A percentile compares a stretch with the other conserved stretches of the same genome.
Conservation (phyloP, 1,140 invertebrate species). For the Nasonia vitripennis region DNA sequence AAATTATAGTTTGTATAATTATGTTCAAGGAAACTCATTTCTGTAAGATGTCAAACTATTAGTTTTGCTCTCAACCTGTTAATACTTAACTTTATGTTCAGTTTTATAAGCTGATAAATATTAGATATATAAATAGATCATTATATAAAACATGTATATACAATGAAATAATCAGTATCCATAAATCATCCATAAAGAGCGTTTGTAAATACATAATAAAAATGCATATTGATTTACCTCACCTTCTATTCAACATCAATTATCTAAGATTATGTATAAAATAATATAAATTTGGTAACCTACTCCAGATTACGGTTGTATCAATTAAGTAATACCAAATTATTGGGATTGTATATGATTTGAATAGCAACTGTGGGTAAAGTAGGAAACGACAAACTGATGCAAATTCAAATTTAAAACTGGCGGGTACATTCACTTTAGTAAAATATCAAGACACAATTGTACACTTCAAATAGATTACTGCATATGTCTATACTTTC, state of each 20-base stretch:
- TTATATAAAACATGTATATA: slow-evolving; percentile 11
- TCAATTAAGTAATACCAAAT: not conserved
- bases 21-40: not conserved
- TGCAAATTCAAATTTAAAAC: not conserved
- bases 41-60: not conserved
- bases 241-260: not conserved
- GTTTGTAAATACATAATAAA: slow-evolving; percentile 36
- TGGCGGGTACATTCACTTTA: too few species aligned
- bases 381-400: not conserved
- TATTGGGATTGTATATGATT: not conserved
- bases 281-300: not conserved
- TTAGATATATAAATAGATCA: not conserved
- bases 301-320: not conserved
- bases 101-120: slow-evolving; percentile 6
- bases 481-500: too few species aligned
- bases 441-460: too few species aligned
- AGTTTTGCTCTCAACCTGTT: slow-evolving; percentile 16
- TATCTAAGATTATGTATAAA: not conserved
- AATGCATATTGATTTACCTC: slow-evolving; percentile 17
- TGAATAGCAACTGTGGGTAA: not conserved
- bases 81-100: slow-evolving; percentile 22
- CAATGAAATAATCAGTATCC: not conserved
- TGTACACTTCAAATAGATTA: too few species aligned
- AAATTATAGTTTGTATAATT: not conserved
- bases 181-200: slow-evolving; percentile 2